phyloP scores from a whole-genome alignment of 30 jellyfish, hydroid and myxozoan species.

The Rhopilema esculentum region DNA sequence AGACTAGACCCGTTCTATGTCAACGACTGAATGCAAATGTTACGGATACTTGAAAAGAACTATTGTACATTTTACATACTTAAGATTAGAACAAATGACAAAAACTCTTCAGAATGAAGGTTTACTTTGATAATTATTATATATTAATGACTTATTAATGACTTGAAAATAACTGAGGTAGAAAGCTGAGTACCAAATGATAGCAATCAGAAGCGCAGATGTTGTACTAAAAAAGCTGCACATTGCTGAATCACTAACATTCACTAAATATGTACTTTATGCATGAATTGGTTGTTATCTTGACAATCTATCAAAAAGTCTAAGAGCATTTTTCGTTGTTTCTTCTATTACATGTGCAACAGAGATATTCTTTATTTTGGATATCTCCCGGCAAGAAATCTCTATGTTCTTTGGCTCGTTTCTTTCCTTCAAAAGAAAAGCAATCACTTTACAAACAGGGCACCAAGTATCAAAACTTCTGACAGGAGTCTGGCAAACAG shows the following conservation, averaged over 20 bases:
- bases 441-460: background rate
- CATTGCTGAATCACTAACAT: no score
- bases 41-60: no score
- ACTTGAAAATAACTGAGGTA: no score
- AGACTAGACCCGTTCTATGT: no score
- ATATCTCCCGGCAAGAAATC: constrained; percentile 80
- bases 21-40: no score
- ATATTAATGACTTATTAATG: background rate
- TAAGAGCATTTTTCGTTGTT: constrained; percentile 82
- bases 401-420: constrained; percentile 87
- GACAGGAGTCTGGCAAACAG: no score
- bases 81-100: background rate
- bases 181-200: no score
- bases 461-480: no score
- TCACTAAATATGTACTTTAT: background rate
- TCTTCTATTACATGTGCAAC: constrained; percentile 63
- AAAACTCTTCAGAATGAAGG: background rate
- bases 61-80: background rate
- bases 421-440: constrained; percentile 72
- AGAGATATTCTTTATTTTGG: constrained; percentile 84
- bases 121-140: background rate
- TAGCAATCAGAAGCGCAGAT: no score
- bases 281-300: constrained; percentile 26
- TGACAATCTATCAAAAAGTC: constrained; percentile 66
- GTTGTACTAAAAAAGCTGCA: no score